Evolutionary conservation across 2,888 invertebrate genomes (phyloP), one percentile per base, ranked within the genome.

Genomic region (Callinectes sapidus): DNA sequence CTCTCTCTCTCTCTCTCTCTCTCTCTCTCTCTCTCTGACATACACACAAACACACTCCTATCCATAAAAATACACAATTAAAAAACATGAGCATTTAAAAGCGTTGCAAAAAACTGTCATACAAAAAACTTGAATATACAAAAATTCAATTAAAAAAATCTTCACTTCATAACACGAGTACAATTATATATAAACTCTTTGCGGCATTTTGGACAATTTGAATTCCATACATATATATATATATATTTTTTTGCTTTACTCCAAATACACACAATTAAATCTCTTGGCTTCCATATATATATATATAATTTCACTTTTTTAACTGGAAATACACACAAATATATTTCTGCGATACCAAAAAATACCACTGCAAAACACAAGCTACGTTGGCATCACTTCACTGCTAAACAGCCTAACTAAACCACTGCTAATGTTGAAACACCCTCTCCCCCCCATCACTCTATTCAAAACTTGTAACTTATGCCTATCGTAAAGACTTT

Each of bases 161-260:
- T 61, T 61, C 8, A 61, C 18, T 61, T 18, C 23, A 23, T 61
- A 18, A 23, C 23, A 61, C 61, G 23, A 23, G n/a, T n/a, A n/a
- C n/a, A n/a, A n/a, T 0, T 55, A 55, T n/a, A 48, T 54, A 88
- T 1, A 88, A n/a, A 54, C 55, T 23, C n/a, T 18, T 88, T 48
- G 10, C 39, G 39, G 42, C 42, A 42, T 87, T 16, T 87, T 39
- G 32, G 32, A 39, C 42, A 87, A 28, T 28, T 87, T 28, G 23
- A 61, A n/a, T 54, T 89, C 48, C 28, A 89, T 89, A 89, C 61
- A 89, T 89, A 55, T n/a, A n/a, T n/a, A n/a, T n/a, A n/a, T n/a
- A n/a, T n/a, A n/a, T n/a, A n/a, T n/a, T n/a, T 55, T 28, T 89
- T 54, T 89, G 28, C 61, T 54, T 55, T 42, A 23, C 48, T 89